Evolutionary conservation across 2,113 vertebrate species (phyloP), one percentile per base, ranked within the genome.

Genomic region (Megaleporinus macrocephalus): DNA sequence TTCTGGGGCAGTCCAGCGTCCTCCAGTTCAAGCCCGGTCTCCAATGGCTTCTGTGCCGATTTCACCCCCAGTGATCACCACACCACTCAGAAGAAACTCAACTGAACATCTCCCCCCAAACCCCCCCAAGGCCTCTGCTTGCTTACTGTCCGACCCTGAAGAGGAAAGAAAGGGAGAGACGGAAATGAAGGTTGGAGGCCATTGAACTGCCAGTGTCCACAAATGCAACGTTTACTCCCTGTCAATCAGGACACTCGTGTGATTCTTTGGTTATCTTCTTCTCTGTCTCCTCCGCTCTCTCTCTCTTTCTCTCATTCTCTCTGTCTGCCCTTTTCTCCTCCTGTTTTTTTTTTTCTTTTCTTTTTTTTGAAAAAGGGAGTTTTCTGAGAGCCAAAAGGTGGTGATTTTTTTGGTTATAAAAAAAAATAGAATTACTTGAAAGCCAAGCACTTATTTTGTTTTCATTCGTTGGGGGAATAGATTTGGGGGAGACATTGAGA

Each of bases 41-140:
- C 95, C 77, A 98, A 99, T 55, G 97, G 98, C 77, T 96, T 99
- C 94, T 98, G 97, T 89, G 93, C 96, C 3, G 97, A 99, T 92
- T 99, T 99, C 93, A 96, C 95, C 86, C 96, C 96, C 9, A 94
- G 94, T 12, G 93, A 75, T 4, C 68, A 83, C 27, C 88, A 88
- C 0, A 88, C 89, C 86, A 87, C 82, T 53, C 88, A 94, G 90
- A 98, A 98, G 92, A 95, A 95, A 89, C 90, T 95, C 90, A 93
- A 97, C 91, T 99, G 91, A 92, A 20, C n/a, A 30, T 53, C 47
- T 5, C 76, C 62, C 76, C 51, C n/a, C n/a, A n/a, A n/a, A n/a
- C n/a, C n/a, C n/a, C 30, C 41, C 70, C 22, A 15, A 10, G 33
- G 0, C 49, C 9, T 29, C 62, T 27, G 24, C 14, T 18, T 15